Evolutionary conservation across 2,888 invertebrate genomes (phyloP).

Genomic region (Pollenia angustigena): DNA sequence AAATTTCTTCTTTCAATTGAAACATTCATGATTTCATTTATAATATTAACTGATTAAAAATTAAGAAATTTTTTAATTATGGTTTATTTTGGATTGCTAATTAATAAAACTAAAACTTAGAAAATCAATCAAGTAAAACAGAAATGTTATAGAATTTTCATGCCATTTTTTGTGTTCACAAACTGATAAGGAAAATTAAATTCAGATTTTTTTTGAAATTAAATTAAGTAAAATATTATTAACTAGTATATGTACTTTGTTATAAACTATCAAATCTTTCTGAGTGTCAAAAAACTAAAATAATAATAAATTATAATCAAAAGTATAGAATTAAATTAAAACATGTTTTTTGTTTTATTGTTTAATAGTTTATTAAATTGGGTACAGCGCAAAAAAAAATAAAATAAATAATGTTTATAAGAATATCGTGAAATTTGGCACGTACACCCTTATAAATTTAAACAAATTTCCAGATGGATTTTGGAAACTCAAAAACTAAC

Average conservation of each 20-base stretch:
- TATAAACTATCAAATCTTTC: slow-evolving; percentile 10
- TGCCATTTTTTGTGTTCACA: too few species aligned
- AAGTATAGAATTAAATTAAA: not conserved
- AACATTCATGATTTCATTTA: too few species aligned
- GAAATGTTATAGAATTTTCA: too few species aligned
- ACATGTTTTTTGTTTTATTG: slow-evolving; percentile 16
- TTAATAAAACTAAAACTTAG: too few species aligned
- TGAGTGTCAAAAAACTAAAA: not conserved
- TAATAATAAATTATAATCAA: slow-evolving; percentile 28
- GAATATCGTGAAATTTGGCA: slow-evolving; percentile 48
- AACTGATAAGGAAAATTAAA: not conserved
- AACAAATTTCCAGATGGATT: not conserved
- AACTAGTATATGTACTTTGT: not conserved
- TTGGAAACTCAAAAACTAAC: slow-evolving; percentile 3
- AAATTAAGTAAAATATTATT: too few species aligned
- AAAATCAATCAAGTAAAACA: too few species aligned
- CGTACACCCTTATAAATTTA: slow-evolving; percentile 26
- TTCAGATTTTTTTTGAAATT: not conserved
- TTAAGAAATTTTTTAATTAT: too few species aligned
- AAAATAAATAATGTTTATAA: not conserved
- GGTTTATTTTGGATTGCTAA: too few species aligned
- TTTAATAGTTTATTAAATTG: slow-evolving; percentile 14
- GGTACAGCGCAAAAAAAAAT: not conserved
- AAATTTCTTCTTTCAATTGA: too few species aligned
- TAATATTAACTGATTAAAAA: too few species aligned